A percentile compares a stretch with the other conserved stretches of the same genome.
Evolutionary conservation across 2,797 vertebrate species (phyloP).

Genomic region (Argentina silus): DNA sequence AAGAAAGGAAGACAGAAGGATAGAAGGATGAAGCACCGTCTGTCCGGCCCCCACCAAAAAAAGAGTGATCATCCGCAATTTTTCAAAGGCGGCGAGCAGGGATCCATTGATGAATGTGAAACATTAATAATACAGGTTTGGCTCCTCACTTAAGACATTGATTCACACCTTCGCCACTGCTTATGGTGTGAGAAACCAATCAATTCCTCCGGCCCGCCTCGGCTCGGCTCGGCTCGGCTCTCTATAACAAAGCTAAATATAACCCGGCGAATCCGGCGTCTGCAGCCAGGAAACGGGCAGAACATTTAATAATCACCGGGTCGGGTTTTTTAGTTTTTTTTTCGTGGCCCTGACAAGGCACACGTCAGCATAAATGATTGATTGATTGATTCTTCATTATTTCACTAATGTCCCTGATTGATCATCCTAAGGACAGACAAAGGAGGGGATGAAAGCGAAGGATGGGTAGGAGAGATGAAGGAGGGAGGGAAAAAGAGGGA

Average conservation of each 20-base stretch:
- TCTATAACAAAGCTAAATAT: constrained; percentile 74
- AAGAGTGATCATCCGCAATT: constrained; percentile 52
- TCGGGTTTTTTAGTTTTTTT: no score
- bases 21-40: constrained; percentile 41
- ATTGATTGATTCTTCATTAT: constrained; percentile 67
- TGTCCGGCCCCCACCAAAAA: background rate
- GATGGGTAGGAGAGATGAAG: constrained; percentile 40
- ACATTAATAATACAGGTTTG: constrained; percentile 70
- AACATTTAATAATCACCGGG: no score
- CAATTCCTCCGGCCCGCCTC: constrained; percentile 50
- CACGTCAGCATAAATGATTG: constrained; percentile 60
- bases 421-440: constrained; percentile 26
- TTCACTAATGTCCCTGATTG: constrained; percentile 54
- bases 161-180: constrained; percentile 68
- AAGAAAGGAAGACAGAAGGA: background rate
- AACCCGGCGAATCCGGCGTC: constrained; percentile 64
- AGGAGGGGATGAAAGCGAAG: no score
- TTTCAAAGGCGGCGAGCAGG: constrained; percentile 41
- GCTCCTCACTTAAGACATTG: constrained; percentile 71
- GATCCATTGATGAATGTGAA: constrained; percentile 70
- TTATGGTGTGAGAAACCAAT: constrained; percentile 69
- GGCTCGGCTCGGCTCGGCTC: background rate
- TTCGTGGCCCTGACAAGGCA: no score
- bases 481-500: background rate
- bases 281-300: constrained; percentile 67